Conservation (phyloP, 2,113 vertebrate genomes). For the Formicarius rufipectus region DNA sequence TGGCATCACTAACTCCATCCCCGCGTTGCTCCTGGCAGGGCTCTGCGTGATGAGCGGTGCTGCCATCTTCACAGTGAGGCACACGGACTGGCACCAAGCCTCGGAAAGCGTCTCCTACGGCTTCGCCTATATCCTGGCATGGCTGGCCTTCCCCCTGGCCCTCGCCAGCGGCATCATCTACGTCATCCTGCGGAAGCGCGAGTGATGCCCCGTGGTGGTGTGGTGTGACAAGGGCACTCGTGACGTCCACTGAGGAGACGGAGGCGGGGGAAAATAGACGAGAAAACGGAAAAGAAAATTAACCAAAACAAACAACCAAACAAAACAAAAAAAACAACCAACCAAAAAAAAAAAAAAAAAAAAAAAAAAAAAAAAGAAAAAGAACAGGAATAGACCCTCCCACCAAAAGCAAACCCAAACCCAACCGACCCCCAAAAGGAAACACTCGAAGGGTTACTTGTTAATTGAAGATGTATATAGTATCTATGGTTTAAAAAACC, state of each 20-base stretch:
- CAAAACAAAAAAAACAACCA: no score
- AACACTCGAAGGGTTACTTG: slow-evolving; percentile 77
- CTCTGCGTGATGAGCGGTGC: slow-evolving; percentile 93
- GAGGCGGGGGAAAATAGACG: slow-evolving; percentile 60
- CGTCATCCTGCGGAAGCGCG: slow-evolving; percentile 94
- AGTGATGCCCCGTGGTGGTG: slow-evolving; percentile 68
- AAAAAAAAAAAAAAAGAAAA: background rate
- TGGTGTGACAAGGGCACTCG: background rate
- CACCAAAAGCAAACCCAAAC: slow-evolving; percentile 37
- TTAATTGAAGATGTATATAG: slow-evolving; percentile 99
- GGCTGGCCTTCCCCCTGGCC: slow-evolving; percentile 93
- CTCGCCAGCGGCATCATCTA: slow-evolving; percentile 93
- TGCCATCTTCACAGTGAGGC: slow-evolving; percentile 93
- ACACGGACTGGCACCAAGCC: slow-evolving; percentile 78
- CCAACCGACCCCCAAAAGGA: slow-evolving; percentile 57
- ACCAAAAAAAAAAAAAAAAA: background rate
- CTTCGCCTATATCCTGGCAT: slow-evolving; percentile 94
- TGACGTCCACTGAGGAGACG: slow-evolving; percentile 40
- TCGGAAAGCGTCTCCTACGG: slow-evolving; percentile 71
- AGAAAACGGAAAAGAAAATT: slow-evolving; percentile 52
- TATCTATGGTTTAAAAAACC: slow-evolving; percentile 99
- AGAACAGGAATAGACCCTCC: background rate
- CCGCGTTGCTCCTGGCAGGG: slow-evolving; percentile 70
- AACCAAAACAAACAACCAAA: background rate
- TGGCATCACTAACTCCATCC: fast-evolving